Conservation (phyloP, 2,888 invertebrate species). For the Dicranocentrus wangi region DNA sequence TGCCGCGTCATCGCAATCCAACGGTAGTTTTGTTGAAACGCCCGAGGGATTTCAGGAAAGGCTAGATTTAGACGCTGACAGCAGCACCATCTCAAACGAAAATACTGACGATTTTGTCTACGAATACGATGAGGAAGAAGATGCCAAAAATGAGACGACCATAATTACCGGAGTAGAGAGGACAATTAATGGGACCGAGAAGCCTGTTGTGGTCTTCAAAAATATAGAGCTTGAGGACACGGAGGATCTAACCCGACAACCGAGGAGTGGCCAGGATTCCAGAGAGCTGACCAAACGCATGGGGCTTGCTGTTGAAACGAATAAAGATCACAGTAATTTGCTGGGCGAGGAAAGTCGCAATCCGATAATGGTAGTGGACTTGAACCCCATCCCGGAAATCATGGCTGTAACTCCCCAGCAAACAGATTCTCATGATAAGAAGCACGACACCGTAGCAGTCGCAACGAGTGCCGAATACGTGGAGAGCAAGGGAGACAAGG, state of each 20-base stretch:
- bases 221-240: conserved; percentile 39
- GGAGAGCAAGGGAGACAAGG: not conserved
- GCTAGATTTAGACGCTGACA: no score
- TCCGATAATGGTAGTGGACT: conserved; percentile 45
- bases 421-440: not conserved
- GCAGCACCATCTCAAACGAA: no score
- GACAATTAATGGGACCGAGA: no score
- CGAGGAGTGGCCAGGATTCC: not conserved
- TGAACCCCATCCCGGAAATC: conserved; percentile 50
- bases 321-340: not conserved
- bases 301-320: no score
- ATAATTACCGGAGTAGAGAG: no score
- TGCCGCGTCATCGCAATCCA: not conserved
- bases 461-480: not conserved
- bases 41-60: no score
- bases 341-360: conserved; percentile 18
- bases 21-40: no score
- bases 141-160: no score
- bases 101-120: no score
- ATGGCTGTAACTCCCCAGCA: conserved; percentile 40
- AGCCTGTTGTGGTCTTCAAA: conserved; percentile 35
- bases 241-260: conserved; percentile 18
- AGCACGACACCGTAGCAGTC: conserved; percentile 27
- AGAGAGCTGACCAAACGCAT: no score
- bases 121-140: no score